phyloP scores from a whole-genome alignment of 2,888 invertebrate genomes.

The Polymixis lichenea region DNA sequence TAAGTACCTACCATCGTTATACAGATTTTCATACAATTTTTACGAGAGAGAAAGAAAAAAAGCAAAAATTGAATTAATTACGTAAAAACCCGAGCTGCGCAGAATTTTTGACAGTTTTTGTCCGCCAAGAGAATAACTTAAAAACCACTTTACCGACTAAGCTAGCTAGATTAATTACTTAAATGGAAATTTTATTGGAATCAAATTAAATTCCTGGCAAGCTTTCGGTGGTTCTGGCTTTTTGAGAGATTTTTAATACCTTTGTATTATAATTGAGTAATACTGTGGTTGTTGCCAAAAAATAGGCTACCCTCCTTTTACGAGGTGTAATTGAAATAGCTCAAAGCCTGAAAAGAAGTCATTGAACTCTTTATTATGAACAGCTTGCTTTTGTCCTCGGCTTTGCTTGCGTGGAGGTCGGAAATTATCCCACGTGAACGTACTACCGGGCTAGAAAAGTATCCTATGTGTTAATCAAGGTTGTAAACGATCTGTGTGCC shows the following conservation, averaged over 20 bases:
- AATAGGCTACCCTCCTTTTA: neutral
- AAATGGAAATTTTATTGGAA: constrained; percentile 65
- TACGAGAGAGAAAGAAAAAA: neutral
- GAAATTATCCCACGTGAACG: too few species aligned
- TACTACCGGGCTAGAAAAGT: too few species aligned
- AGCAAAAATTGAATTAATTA: constrained; percentile 64
- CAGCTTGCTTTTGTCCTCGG: neutral
- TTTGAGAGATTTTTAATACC: constrained; percentile 17
- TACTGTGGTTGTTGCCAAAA: neutral
- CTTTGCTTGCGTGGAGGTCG: too few species aligned
- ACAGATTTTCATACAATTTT: constrained; percentile 31
- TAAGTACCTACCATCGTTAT: neutral
- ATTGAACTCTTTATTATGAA: too few species aligned
- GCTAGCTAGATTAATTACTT: constrained; percentile 63
- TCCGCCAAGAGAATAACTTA: constrained; percentile 56
- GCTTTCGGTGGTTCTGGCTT: neutral
- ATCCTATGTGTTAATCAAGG: too few species aligned
- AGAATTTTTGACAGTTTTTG: constrained; percentile 53
- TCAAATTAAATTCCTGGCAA: constrained; percentile 52
- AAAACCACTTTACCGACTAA: constrained; percentile 59
- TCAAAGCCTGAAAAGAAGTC: neutral
- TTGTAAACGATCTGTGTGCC: too few species aligned
- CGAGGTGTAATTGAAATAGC: neutral
- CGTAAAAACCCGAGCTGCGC: constrained; percentile 31
- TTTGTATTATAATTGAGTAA: constrained; percentile 34